A percentile compares a stretch with the other conserved stretches of the same genome.
These are phyloP conservation scores for Nebria ingens DNA, from an alignment of 1,140 invertebrate genomes.

Conservation along the genomic window DNA sequence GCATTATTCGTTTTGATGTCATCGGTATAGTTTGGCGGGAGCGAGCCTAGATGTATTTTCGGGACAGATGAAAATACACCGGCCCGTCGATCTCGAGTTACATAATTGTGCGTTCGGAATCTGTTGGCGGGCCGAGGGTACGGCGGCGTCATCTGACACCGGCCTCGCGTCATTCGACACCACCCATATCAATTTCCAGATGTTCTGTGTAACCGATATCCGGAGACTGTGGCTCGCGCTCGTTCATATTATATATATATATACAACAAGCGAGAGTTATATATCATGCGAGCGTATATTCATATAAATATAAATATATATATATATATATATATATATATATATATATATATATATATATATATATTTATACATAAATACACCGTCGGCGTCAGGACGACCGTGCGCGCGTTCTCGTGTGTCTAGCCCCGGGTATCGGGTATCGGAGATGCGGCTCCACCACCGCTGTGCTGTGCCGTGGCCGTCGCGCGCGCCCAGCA, in stretches of 20 bases:
- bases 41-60: not conserved
- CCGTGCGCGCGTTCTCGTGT: too few species aligned
- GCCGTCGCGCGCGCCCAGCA: not conserved
- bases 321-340: not conserved
- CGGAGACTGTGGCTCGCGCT: not conserved
- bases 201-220: not conserved
- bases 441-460: not conserved
- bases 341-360: conserved; percentile 1
- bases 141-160: not conserved
- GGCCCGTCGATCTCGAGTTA: not conserved
- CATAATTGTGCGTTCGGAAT: not conserved
- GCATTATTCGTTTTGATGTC: conserved; percentile 5
- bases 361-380: too few species aligned
- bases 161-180: not conserved
- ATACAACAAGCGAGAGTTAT: too few species aligned
- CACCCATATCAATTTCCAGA: not conserved
- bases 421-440: not conserved
- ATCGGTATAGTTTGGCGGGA: not conserved
- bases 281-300: too few species aligned
- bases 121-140: not conserved
- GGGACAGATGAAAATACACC: not conserved
- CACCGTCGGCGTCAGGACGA: too few species aligned
- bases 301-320: not conserved
- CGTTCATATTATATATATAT: not conserved
- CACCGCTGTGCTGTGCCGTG: not conserved